These are phyloP conservation scores for Azorinus chamasolen DNA, from an alignment of 2,888 invertebrate genomes.

Conservation along the genomic window DNA sequence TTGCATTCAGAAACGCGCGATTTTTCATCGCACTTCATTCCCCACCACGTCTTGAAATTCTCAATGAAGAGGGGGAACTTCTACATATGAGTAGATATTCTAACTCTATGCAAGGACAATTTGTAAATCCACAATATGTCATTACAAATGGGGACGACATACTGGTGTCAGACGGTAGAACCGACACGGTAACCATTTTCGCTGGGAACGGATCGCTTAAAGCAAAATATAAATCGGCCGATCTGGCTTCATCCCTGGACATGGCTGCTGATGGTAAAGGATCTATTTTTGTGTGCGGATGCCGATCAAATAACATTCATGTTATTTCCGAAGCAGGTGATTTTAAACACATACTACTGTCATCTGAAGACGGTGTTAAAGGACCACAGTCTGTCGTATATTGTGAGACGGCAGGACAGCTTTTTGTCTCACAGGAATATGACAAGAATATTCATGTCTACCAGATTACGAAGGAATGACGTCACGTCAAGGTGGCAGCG, in stretches of 20 bases:
- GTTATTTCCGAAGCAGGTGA: not conserved
- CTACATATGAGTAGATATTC: not conserved
- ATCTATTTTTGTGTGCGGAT: not conserved
- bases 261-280: not conserved
- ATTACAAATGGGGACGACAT: not conserved
- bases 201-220: not conserved
- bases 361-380: too few relatives aligned
- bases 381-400: too few relatives aligned
- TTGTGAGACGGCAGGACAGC: too few relatives aligned
- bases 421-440: too few relatives aligned
- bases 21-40: not conserved
- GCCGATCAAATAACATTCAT: not conserved
- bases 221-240: not conserved
- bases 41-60: not conserved
- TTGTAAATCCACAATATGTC: conserved; percentile 2
- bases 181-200: not conserved
- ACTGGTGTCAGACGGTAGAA: not conserved
- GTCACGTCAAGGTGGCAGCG: too few relatives aligned
- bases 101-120: not conserved
- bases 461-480: too few relatives aligned
- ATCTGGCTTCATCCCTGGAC: not conserved
- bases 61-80: not conserved
- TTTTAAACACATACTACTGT: too few relatives aligned
- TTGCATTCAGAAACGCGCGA: not conserved
- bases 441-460: too few relatives aligned